Percentiles rank a stretch among this genome's conserved stretches.
Conservation (phyloP, 2,888 invertebrate genomes). For the Achlya flavicornis region DNA sequence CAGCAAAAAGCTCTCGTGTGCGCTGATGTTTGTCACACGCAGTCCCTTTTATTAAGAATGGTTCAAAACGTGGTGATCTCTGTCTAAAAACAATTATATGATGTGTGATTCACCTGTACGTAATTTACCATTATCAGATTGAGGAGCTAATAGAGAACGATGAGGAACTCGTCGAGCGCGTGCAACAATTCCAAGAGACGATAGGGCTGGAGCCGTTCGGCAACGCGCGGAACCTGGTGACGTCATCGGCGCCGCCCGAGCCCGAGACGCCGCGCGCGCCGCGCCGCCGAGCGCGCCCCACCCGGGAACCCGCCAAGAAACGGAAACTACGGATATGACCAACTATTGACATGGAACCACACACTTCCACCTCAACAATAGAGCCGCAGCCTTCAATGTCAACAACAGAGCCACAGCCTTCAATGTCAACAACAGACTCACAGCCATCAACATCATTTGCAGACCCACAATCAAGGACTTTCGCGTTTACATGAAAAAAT, state of each 20-base stretch:
- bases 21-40: no score
- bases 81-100: no score
- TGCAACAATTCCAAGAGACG: conserved; percentile 67
- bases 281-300: conserved; percentile 30
- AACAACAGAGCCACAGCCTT: not conserved
- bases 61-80: no score
- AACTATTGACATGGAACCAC: not conserved
- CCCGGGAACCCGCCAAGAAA: conserved; percentile 37
- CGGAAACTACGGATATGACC: conserved; percentile 50
- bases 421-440: not conserved
- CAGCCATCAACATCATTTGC: not conserved
- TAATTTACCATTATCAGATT: conserved; percentile 51
- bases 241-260: conserved; percentile 69
- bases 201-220: conserved; percentile 64
- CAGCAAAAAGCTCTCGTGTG: no score
- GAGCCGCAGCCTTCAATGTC: not conserved
- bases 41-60: no score
- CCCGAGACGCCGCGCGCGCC: conserved; percentile 66
- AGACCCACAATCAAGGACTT: not conserved
- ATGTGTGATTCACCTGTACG: no score
- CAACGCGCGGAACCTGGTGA: conserved; percentile 73
- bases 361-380: not conserved
- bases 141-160: conserved; percentile 73
- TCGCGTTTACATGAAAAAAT: not conserved
- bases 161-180: conserved; percentile 65